Conservation (phyloP, 2,888 invertebrate genomes). For the Lasiommata megera region DNA sequence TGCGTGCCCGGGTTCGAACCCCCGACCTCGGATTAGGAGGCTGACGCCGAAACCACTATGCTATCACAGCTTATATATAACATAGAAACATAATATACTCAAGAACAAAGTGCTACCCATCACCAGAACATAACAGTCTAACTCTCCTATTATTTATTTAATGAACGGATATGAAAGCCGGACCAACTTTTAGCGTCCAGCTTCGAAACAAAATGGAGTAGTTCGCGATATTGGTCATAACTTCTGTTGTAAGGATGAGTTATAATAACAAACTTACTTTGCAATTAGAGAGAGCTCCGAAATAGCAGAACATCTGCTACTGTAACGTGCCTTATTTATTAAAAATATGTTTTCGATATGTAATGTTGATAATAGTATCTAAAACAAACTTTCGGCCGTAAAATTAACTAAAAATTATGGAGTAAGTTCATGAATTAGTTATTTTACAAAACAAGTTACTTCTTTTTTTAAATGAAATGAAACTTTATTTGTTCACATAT, state of each 20-base stretch:
- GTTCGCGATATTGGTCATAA: slow-evolving; percentile 41
- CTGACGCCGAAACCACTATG: no score
- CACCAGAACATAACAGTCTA: neutral
- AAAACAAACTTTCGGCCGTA: neutral
- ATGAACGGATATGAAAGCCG: slow-evolving; percentile 27
- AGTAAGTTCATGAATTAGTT: no score
- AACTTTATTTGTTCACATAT: no score
- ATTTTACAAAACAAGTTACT: no score
- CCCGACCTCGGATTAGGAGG: no score
- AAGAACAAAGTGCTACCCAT: neutral
- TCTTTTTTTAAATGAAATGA: no score
- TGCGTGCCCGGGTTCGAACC: no score
- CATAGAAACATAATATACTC: no score
- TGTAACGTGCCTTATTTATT: neutral
- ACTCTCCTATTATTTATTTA: neutral
- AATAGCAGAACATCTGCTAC: slow-evolving; percentile 10
- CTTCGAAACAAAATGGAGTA: slow-evolving; percentile 33
- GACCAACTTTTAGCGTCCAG: slow-evolving; percentile 23
- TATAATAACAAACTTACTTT: slow-evolving; percentile 58
- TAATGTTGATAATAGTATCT: neutral
- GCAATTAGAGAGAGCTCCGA: slow-evolving; percentile 53
- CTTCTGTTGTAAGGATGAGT: slow-evolving; percentile 42
- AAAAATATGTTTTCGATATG: neutral
- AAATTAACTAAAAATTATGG: neutral
- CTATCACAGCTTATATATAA: no score